Evolutionary conservation across 2,113 vertebrate genomes (phyloP).

Genomic region (Campylomormyrus numenius): DNA sequence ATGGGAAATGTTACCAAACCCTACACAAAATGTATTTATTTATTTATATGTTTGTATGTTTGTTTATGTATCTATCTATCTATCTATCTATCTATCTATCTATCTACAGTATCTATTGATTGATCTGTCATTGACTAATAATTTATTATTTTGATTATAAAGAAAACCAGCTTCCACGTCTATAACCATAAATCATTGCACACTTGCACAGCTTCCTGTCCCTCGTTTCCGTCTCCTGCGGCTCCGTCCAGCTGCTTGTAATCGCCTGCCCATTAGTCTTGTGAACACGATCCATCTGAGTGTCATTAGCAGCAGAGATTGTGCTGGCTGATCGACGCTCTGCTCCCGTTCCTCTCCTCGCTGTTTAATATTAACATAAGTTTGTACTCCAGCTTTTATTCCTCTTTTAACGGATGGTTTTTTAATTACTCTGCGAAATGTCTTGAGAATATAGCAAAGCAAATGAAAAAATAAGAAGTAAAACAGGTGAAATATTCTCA

Average conservation of each 20-base stretch:
- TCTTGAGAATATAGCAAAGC: neutral
- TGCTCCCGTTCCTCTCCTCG: neutral
- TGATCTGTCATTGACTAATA: neutral
- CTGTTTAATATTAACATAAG: neutral
- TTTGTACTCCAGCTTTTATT: neutral
- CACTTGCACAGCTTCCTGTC: neutral
- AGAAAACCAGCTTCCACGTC: neutral
- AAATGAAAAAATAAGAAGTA: neutral
- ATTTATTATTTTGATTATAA: neutral
- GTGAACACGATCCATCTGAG: neutral
- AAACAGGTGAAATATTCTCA: neutral
- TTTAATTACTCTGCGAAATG: neutral
- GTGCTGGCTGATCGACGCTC: neutral
- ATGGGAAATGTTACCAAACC: neutral
- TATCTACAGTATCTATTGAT: neutral
- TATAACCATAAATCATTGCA: neutral
- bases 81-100: too few species aligned
- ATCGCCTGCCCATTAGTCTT: slow-evolving; percentile 1
- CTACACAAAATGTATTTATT: neutral
- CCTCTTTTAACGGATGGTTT: neutral
- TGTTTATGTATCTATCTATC: too few species aligned
- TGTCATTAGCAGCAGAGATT: neutral
- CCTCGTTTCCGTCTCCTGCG: neutral
- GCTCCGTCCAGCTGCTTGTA: neutral
- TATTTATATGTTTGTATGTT: neutral